These are phyloP conservation scores for Sipha maydis DNA, from an alignment of 2,888 invertebrate genomes.

Conservation along the genomic window DNA sequence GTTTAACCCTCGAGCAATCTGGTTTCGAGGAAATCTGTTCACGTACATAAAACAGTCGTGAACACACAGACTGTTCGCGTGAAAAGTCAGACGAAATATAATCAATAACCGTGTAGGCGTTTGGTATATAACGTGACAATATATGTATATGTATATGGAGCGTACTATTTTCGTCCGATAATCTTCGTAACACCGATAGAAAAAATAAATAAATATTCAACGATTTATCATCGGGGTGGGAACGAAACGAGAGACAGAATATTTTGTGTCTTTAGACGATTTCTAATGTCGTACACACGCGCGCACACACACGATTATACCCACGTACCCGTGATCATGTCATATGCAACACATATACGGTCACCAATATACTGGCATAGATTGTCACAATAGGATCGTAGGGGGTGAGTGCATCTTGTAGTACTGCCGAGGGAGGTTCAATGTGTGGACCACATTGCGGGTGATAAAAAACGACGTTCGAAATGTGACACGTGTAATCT, in stretches of 20 bases:
- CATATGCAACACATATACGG: background rate
- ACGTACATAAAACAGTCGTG: background rate
- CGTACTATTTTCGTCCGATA: background rate
- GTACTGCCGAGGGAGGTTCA: background rate
- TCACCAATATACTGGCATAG: background rate
- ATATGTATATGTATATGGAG: background rate
- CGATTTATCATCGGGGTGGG: background rate
- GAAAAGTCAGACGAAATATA: background rate
- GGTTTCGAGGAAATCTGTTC: background rate
- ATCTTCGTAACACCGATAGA: background rate
- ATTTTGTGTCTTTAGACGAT: background rate
- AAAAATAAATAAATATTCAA: background rate
- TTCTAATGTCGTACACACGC: background rate
- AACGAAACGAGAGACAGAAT: background rate
- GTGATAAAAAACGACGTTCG: conserved; percentile 39
- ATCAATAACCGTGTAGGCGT: background rate
- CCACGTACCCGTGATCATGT: background rate
- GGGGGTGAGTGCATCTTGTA: background rate
- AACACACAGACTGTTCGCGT: background rate
- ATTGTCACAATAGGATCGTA: background rate
- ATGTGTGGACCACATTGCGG: conserved; percentile 42
- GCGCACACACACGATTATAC: background rate
- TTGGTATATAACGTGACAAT: background rate
- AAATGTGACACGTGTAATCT: conserved; percentile 12
- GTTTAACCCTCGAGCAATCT: background rate